These are phyloP conservation scores for Clepsis dumicolana DNA, from an alignment of 2,888 invertebrate species.

Conservation along the genomic window DNA sequence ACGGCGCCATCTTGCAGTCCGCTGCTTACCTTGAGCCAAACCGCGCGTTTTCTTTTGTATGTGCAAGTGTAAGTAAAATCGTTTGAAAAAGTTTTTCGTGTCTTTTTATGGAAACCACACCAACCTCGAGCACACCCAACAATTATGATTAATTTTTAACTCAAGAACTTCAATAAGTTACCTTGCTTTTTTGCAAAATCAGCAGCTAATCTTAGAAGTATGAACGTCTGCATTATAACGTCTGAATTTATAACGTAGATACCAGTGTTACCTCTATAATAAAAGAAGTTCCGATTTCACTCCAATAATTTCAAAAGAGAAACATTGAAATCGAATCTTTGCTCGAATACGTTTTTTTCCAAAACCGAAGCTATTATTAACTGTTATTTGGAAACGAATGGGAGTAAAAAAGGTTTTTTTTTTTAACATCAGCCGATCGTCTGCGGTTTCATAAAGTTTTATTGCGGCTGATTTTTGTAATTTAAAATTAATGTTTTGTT, in stretches of 20 bases:
- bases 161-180: too few relatives aligned
- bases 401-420: conserved; percentile 58
- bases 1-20: too few relatives aligned
- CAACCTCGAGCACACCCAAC: too few relatives aligned
- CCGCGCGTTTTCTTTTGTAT: too few relatives aligned
- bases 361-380: conserved; percentile 45
- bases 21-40: too few relatives aligned
- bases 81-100: too few relatives aligned
- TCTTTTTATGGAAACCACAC: too few relatives aligned
- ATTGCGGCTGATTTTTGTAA: conserved; percentile 59
- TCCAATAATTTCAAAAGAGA: conserved; percentile 49
- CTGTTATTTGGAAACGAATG: conserved; percentile 59
- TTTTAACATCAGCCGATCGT: conserved; percentile 64
- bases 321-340: conserved; percentile 49
- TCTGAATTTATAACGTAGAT: neutral
- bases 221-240: neutral
- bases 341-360: conserved; percentile 29
- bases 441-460: conserved; percentile 67
- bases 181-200: neutral
- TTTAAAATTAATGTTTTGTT: conserved; percentile 43
- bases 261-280: neutral
- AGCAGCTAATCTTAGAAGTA: too few relatives aligned
- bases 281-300: conserved; percentile 11
- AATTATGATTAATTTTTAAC: too few relatives aligned
- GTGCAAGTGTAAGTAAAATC: too few relatives aligned